Evolutionary conservation across 2,797 vertebrate species (phyloP).

Genomic region (Oceanodroma leucorhoa): DNA sequence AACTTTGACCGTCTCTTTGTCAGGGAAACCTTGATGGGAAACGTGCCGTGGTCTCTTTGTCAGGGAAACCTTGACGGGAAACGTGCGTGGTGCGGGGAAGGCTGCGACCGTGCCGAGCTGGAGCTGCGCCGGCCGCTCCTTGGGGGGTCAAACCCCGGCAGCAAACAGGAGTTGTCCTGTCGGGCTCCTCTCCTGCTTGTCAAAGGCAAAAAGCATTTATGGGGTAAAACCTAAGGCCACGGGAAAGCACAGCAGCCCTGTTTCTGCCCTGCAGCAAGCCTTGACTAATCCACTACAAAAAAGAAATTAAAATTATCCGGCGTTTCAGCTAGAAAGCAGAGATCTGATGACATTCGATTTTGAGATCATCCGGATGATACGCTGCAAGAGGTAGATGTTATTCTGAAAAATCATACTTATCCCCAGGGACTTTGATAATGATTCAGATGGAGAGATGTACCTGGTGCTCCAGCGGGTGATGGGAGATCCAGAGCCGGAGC

Average conservation of each 20-base stretch:
- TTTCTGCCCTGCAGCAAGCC: not conserved
- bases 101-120: rapidly evolving
- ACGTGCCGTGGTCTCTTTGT: rapidly evolving
- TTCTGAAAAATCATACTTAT: not conserved
- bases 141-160: not conserved
- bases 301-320: not conserved
- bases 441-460: not conserved
- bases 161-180: not conserved
- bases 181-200: not conserved
- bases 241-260: not conserved
- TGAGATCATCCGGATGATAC: not conserved
- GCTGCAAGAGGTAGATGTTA: not conserved
- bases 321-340: not conserved
- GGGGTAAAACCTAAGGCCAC: not conserved
- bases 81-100: not conserved
- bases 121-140: not conserved
- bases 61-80: not conserved
- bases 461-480: not conserved
- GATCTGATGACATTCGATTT: rapidly evolving
- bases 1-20: not conserved
- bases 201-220: not conserved
- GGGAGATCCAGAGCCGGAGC: not conserved
- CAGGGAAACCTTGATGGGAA: not conserved
- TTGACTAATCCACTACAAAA: not conserved
- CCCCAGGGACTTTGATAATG: not conserved